Conservation (phyloP, 2,888 invertebrate species). For the Pegoplata infirma region DNA sequence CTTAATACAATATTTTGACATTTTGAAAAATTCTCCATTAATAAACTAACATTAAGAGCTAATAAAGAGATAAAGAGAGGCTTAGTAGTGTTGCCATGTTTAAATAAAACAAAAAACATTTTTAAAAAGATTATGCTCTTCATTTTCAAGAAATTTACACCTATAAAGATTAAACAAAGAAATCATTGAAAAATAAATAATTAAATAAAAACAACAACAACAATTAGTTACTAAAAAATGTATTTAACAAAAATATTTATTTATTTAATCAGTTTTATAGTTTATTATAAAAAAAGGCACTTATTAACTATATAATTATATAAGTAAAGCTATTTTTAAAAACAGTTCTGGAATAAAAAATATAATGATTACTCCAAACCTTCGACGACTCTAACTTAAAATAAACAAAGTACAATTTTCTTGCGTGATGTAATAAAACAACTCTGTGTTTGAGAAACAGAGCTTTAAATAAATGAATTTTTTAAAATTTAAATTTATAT, state of each 20-base stretch:
- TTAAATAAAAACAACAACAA: too few species aligned
- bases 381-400: constrained; percentile 12
- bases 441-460: constrained; percentile 1
- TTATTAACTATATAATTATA: constrained; percentile 51
- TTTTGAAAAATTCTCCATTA: too few species aligned
- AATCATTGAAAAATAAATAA: constrained; percentile 1
- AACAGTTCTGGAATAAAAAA: constrained; percentile 3
- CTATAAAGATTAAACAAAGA: background rate
- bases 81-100: background rate
- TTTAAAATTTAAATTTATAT: too few species aligned
- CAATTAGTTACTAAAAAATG: background rate
- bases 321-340: constrained; percentile 51
- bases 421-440: constrained; percentile 30
- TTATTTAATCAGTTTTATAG: constrained; percentile 20
- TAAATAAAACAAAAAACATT: background rate
- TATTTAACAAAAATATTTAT: constrained; percentile 38
- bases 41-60: background rate
- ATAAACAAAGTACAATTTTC: background rate
- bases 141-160: background rate
- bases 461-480: constrained; percentile 15
- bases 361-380: too few species aligned
- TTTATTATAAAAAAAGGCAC: constrained; percentile 30
- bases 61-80: background rate
- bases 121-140: background rate
- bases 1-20: background rate